Conservation (phyloP, 2,113 vertebrate genomes). For the Callionymus lyra region DNA sequence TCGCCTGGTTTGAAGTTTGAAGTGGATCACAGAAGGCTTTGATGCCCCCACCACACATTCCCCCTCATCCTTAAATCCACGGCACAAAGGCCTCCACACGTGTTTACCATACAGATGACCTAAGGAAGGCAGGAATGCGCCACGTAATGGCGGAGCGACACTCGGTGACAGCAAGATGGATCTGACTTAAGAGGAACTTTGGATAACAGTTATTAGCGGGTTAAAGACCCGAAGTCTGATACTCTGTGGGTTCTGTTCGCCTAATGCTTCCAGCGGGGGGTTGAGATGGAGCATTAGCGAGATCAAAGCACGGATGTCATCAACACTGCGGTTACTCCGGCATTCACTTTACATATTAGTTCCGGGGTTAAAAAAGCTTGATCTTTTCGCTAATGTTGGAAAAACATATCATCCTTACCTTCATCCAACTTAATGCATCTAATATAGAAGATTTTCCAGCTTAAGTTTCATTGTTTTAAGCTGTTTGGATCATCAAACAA, state of each 20-base stretch:
- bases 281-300: conserved; percentile 4
- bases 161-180: conserved; percentile 8
- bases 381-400: conserved; percentile 1
- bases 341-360: conserved; percentile 16
- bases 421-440: too few relatives aligned
- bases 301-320: conserved; percentile 21
- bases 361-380: conserved; percentile 1
- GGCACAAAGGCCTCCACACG: conserved; percentile 28
- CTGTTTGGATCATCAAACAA: too few relatives aligned
- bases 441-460: too few relatives aligned
- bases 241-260: neutral
- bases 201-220: neutral
- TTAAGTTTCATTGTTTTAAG: too few relatives aligned
- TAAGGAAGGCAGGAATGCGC: conserved; percentile 51
- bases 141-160: conserved; percentile 31
- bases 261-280: conserved; percentile 7
- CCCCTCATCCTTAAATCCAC: conserved; percentile 9
- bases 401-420: too few relatives aligned
- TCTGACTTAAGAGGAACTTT: conserved; percentile 6
- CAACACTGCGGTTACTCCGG: conserved; percentile 3
- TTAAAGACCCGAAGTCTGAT: neutral
- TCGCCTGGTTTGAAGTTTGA: conserved; percentile 48
- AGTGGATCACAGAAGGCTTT: conserved; percentile 54
- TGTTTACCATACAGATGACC: conserved; percentile 61
- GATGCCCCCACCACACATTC: conserved; percentile 28